Percentiles rank a stretch among this genome's conserved stretches.
Conservation (phyloP, 2,797 vertebrate genomes). For the Acestrorhynchus altus region DNA sequence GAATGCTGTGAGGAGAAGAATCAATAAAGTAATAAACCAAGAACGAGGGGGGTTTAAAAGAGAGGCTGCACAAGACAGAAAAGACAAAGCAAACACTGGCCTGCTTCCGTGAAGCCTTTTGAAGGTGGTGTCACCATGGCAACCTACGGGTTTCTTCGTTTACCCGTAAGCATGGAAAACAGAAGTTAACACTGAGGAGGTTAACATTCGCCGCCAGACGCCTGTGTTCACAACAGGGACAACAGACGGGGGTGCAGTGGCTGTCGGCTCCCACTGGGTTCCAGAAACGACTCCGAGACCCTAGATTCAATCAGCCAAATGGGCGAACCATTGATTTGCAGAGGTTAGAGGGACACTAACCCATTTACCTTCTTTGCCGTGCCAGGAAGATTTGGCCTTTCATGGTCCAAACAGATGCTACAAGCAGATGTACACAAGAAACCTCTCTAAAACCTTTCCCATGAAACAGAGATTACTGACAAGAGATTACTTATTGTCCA, state of each 20-base stretch:
- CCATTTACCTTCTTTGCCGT: constrained; percentile 61
- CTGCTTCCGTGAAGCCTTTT: background rate
- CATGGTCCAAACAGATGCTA: constrained; percentile 44
- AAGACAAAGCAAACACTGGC: constrained; percentile 32
- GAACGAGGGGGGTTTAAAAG: constrained; percentile 15
- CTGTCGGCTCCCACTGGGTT: constrained; percentile 13
- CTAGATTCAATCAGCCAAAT: constrained; percentile 61
- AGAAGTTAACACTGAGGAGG: constrained; percentile 15
- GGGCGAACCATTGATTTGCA: constrained; percentile 65
- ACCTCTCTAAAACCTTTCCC: constrained; percentile 1
- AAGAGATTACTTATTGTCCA: constrained; percentile 8
- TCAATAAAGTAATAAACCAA: constrained; percentile 35
- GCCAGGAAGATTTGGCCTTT: constrained; percentile 49
- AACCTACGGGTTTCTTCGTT: background rate
- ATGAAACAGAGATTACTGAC: constrained; percentile 28
- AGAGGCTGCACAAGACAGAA: constrained; percentile 10
- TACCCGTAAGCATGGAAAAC: constrained; percentile 29
- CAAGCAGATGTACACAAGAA: constrained; percentile 61
- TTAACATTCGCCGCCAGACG: constrained; percentile 11
- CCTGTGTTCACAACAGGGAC: constrained; percentile 17
- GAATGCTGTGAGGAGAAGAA: background rate
- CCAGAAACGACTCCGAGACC: constrained; percentile 29
- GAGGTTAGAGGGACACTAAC: constrained; percentile 48
- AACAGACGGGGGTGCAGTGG: constrained; percentile 29
- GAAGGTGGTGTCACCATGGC: constrained; percentile 17